Evolutionary conservation across 2,888 invertebrate genomes (phyloP).

Genomic region (Cacoxenus indagator): DNA sequence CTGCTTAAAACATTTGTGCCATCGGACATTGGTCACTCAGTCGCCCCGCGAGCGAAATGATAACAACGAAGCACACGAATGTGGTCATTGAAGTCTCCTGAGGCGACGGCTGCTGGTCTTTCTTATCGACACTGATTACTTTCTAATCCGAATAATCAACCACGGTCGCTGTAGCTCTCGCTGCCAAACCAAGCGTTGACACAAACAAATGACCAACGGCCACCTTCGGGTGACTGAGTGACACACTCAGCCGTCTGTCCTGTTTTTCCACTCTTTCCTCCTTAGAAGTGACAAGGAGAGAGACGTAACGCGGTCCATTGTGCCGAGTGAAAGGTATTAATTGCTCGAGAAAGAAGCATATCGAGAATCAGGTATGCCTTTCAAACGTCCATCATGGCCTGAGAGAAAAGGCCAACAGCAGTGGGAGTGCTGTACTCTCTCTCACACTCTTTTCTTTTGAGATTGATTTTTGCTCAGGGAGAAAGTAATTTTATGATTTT

Average conservation of each 20-base stretch:
- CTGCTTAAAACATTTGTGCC: too few species aligned
- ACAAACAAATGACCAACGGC: slow-evolving; percentile 57
- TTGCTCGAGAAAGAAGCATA: slow-evolving; percentile 39
- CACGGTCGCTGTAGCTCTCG: too few species aligned
- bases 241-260: slow-evolving; percentile 27
- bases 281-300: slow-evolving; percentile 13
- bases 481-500: slow-evolving; percentile 50
- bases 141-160: slow-evolving; percentile 61
- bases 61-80: slow-evolving; percentile 7
- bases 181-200: slow-evolving; percentile 49
- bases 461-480: slow-evolving; percentile 42
- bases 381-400: slow-evolving; percentile 38
- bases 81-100: slow-evolving; percentile 33
- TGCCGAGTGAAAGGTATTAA: slow-evolving; percentile 63
- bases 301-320: slow-evolving; percentile 49
- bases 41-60: neutral
- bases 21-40: neutral
- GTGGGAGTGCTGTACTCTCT: slow-evolving; percentile 1
- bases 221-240: slow-evolving; percentile 34
- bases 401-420: slow-evolving; percentile 17
- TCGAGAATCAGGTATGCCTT: slow-evolving; percentile 20
- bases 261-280: slow-evolving; percentile 5
- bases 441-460: slow-evolving; percentile 26
- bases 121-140: slow-evolving; percentile 63
- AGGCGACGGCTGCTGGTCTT: slow-evolving; percentile 46